Evolutionary conservation across 2,888 invertebrate genomes (phyloP), one percentile per base, ranked within the genome.

Genomic region (Phyllotreta striolata): DNA sequence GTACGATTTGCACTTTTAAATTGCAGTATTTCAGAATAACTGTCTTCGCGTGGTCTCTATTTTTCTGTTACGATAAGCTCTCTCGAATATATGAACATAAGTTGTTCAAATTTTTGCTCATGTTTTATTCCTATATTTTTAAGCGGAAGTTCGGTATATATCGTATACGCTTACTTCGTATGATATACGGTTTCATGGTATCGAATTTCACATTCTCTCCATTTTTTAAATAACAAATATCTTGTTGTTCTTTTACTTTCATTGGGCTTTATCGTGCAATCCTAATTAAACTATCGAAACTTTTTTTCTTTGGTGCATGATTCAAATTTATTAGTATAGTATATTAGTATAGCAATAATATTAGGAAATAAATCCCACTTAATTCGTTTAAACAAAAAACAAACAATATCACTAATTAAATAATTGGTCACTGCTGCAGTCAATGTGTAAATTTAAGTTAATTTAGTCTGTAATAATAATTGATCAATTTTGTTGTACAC

Each of bases 1-100:
- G 62, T 66, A 66, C 71, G 71, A 69, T 72, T 71, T 69, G 70
- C 68, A 70, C 70, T 66, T 66, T 66, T 63, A 66, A 67, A 68
- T 60, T 38, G 56, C 59, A 39, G 51, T 65, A 62, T 65, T 55
- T 65, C 47, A 65, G 49, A 62, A 62, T 65, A 49, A 49, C 58
- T 54, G 58, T 58, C 49, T 60, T 60, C 60, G 54, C 52, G 38
- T 3, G 41, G 51, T 34, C 34, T 49, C 35, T 58, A 60, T 52
- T 52, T 60, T 52, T 60, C 13, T 44, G 34, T 44, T 54, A 10
- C 52, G 60, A 60, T 60, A 60, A 60, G 44, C 60, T 60, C 40
- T 60, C 54, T 52, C 43, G 44, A 60, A 60, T 52, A 54, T 60
- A 60, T 44, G 60, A 60, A 54, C 60, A 52, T 60, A 52, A 52